Evolutionary conservation across 2,113 vertebrate genomes (phyloP).

Genomic region (Sinocyclocheilus anshuiensis): DNA sequence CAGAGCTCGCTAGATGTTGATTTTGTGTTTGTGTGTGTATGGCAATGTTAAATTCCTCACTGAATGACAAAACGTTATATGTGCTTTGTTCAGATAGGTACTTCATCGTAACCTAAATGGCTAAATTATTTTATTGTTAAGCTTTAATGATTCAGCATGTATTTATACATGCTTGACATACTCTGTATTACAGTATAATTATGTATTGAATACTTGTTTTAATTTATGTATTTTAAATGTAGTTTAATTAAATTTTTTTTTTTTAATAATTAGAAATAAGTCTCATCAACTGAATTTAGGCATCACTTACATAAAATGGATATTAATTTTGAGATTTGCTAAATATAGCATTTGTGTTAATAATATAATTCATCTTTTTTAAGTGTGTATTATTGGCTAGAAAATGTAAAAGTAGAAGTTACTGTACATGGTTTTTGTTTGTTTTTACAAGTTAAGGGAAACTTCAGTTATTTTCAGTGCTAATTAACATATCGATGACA

Average conservation of each 20-base stretch:
- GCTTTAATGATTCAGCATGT: no score
- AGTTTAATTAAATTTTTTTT: no score
- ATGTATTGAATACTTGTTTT: no score
- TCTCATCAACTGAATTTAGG: no score
- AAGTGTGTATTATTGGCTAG: not conserved
- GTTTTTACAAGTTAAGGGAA: not conserved
- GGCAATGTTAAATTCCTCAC: slow-evolving; percentile 1
- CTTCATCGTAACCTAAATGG: not conserved
- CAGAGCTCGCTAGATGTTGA: not conserved
- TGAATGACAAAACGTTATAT: not conserved
- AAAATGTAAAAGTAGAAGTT: not conserved
- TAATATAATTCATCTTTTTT: no score
- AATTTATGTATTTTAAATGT: no score
- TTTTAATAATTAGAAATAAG: no score
- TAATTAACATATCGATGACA: not conserved
- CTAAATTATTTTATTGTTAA: no score
- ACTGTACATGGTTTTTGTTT: not conserved
- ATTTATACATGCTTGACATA: no score
- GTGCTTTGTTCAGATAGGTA: not conserved
- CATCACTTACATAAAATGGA: no score
- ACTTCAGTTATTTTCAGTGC: not conserved
- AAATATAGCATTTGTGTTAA: not conserved
- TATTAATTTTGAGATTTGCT: not conserved
- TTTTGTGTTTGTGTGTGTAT: slow-evolving; percentile 16
- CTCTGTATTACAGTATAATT: no score